A percentile compares a stretch with the other conserved stretches of the same genome.
phyloP scores from a whole-genome alignment of 1,140 invertebrate species.

The Cotesia typhae region DNA sequence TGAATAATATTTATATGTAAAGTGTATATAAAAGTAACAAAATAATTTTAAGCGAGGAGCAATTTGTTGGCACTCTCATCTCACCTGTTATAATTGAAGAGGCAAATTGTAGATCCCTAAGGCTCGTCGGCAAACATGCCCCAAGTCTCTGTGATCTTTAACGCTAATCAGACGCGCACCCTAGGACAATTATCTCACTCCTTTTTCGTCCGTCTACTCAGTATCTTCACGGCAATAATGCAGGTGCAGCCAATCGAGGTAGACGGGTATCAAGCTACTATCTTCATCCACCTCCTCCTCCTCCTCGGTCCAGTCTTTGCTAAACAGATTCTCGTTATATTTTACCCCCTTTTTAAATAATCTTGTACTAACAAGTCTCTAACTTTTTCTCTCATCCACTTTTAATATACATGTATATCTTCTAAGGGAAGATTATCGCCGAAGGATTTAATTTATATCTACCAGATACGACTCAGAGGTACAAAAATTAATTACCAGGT shows the following conservation, averaged over 20 bases:
- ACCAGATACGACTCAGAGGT: background rate
- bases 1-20: too few relatives aligned
- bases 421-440: background rate
- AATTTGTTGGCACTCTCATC: constrained; percentile 1
- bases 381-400: too few relatives aligned
- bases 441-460: background rate
- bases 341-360: too few relatives aligned
- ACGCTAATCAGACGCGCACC: constrained; percentile 41
- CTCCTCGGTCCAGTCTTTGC: too few relatives aligned
- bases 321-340: too few relatives aligned
- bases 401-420: background rate
- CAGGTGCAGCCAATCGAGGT: constrained; percentile 6
- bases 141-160: constrained; percentile 46
- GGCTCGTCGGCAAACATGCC: constrained; percentile 16
- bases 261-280: too few relatives aligned
- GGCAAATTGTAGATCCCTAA: constrained; percentile 37
- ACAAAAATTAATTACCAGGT: constrained; percentile 2
- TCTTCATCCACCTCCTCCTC: too few relatives aligned
- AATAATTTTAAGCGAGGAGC: background rate
- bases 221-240: background rate
- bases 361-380: too few relatives aligned
- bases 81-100: constrained; percentile 41
- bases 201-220: background rate
- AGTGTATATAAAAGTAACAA: background rate
- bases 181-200: constrained; percentile 24